Evolutionary conservation across 2,888 invertebrate species (phyloP), one percentile per base, ranked within the genome.

Genomic region (Melikaiella ostensackeni): DNA sequence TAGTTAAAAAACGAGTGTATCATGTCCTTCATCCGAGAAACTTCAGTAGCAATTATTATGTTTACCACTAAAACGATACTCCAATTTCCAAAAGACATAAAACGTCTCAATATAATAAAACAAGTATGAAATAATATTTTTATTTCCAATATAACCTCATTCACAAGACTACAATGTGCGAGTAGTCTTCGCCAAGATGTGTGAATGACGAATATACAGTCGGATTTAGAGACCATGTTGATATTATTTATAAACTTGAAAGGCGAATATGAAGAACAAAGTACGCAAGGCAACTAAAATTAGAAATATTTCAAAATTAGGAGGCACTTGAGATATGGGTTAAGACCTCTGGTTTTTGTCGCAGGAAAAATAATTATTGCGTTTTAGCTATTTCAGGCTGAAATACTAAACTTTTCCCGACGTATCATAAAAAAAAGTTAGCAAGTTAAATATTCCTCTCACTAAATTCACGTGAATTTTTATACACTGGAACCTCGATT

Each of bases 231-330:
- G 4, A 70, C 30, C 2, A 50, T 70, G 27, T 70, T 30, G 19
- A 24, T 70, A 50, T 30, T 70, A 50, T 50, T 50, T n/a, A 35
- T 64, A 21, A 64, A 42, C 6, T 46, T 19, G 30, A 70, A 70
- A 70, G 70, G n/a, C 30, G 50, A 70, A 70, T 70, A 27, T n/a
- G 30, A 30, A 50, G 50, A 70, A 70, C 11, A 62, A 63, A 63
- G 59, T 35, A 30, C 30, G 30, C 4, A 63, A 70, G 42, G 24
- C 19, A 24, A 24, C 24, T 42, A 46, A 66, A 64, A 30, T 30
- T 50, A 70, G 27, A 46, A 27, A 30, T 19, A 13, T 70, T 50
- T 27, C n/a, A 70, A 50, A 70, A 50, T 50, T 70, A 70, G 46
- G 9, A 55, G 55, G 3, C 21, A 55, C 55, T 55, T 55, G 21